Conservation (phyloP, 2,113 vertebrate genomes). For the Lepus europaeus region DNA sequence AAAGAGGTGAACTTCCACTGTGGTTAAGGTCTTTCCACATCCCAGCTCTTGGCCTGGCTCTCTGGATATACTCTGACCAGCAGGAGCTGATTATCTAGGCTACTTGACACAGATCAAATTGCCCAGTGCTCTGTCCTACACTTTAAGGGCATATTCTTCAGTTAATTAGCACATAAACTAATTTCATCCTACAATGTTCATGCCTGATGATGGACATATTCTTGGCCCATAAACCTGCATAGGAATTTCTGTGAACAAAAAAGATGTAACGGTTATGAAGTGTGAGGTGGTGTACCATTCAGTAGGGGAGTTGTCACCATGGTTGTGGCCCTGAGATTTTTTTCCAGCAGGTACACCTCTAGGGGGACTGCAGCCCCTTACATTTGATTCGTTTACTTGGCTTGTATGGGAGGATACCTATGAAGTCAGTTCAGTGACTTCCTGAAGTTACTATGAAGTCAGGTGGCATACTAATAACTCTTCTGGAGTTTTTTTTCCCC, state of each 20-base stretch:
- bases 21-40: neutral
- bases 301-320: neutral
- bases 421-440: neutral
- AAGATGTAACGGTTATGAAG: neutral
- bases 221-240: neutral
- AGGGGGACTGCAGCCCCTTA: neutral
- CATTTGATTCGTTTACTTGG: neutral
- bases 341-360: neutral
- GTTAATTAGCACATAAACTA: neutral
- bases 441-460: neutral
- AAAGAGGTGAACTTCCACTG: neutral
- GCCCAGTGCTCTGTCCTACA: neutral
- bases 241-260: neutral
- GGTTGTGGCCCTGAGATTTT: neutral
- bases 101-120: neutral
- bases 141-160: neutral
- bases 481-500: neutral
- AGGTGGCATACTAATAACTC: neutral
- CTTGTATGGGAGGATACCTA: neutral
- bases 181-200: constrained; percentile 9
- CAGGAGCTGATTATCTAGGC: neutral
- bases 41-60: neutral
- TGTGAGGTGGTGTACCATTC: neutral
- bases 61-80: neutral
- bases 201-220: neutral